Evolutionary conservation across 2,113 vertebrate species (phyloP), one percentile per base, ranked within the genome.

Genomic region (Psilopsiagon aurifrons): DNA sequence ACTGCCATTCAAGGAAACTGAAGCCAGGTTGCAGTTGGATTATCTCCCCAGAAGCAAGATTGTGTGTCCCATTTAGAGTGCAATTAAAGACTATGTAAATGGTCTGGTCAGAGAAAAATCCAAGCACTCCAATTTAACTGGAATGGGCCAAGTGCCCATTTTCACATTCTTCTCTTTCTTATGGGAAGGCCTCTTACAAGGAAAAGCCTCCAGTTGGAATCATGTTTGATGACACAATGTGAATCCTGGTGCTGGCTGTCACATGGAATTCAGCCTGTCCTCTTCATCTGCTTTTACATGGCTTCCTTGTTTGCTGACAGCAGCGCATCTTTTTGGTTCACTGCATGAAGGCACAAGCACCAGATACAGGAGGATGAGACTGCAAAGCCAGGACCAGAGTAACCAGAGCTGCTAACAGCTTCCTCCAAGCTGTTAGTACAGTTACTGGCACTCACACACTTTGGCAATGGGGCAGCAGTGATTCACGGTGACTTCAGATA

Each of bases 361-460:
- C 29, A 3, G 31, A 24, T 12, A 25, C 2, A 17, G 2, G 3
- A 44, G 19, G 67, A 71, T 22, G 9, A 2, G 51, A 8, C 25
- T 64, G 11, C 43, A 22, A 82, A 17, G n/a, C 41, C 47, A 35
- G 86, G 46, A 33, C 19, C 15, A 22, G 69, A 47, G 59, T 5
- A 49, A 33, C 17, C 43, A 35, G 60, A 10, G 57, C 27, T 63
- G 74, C 66, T 78, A 47, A 10, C 25, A 74, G 79, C 83, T 52
- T n/a, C 17, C 47, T 39, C 11, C 28, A 10, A 35, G 66, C 2
- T 49, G 31, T 23, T 46, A 25, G 16, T 1, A 0, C 23, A 49
- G 7, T 6, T 17, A 4, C 60, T 17, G 44, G 47, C 43, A 15
- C 19, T 0, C 7, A 31, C 39, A 7, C 51, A 0, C 49, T 17